Evolutionary conservation across 2,888 invertebrate genomes (phyloP), one percentile per base, ranked within the genome.

Genomic region (Ormyrus labotus): DNA sequence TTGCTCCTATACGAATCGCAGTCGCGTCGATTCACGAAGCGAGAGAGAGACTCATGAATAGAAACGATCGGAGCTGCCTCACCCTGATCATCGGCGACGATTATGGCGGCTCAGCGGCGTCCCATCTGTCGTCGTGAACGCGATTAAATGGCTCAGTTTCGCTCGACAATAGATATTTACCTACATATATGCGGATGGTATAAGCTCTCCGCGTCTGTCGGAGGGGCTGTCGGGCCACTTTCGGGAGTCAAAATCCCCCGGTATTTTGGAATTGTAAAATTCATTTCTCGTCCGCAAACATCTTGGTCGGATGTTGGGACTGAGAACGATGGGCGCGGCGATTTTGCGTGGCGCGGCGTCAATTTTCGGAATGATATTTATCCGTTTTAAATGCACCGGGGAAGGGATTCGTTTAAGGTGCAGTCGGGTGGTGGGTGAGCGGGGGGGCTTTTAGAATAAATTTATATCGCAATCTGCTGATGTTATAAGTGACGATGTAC

Each of bases 41-140:
- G 85, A 87, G 85, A 19, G 19, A 19, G 19, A 19, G 19, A 19
- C 85, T 80, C 82, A 87, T 87, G 89, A 89, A 88, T 88, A 85
- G 86, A 87, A 89, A 87, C 85, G 86, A 86, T 85, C 84, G 83
- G 83, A 84, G 84, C 77, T 83, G 82, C 78, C 80, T 83, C 82
- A 85, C 85, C 83, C 86, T 84, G 89, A 90, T 89, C 88, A 88
- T 88, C 85, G 87, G 84, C 85, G 86, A 85, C 88, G 89, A 89
- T 90, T 90, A 90, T 90, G 88, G 88, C 82, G 88, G 89, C 89
- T 90, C 88, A 89, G 87, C 86, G 82, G 80, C 83, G 84, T 84
- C 87, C 86, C 89, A 90, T 90, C 89, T 87, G 89, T 87, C 89
- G 86, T 87, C 86, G 85, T 85, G 87, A 85, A 84, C 48, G 84